These are phyloP conservation scores for Bagarius yarrelli DNA, from an alignment of 2,113 vertebrate species.

Conservation along the genomic window DNA sequence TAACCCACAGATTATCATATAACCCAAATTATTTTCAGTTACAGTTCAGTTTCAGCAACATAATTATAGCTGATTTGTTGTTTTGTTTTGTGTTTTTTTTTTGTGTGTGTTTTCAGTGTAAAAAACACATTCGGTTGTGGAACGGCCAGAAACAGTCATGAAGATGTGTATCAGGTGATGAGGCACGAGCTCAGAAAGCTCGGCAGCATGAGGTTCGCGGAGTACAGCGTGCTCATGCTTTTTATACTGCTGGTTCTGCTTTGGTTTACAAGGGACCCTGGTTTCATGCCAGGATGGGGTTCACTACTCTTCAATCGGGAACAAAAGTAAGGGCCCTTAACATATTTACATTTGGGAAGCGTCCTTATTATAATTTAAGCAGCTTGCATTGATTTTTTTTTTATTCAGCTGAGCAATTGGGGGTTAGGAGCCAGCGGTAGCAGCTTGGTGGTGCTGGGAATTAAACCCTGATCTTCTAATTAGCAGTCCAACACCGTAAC, in stretches of 20 bases:
- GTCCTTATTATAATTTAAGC: too few relatives aligned
- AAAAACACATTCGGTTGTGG: conserved; percentile 77
- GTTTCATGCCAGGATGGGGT: conserved; percentile 87
- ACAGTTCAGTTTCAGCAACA: not conserved
- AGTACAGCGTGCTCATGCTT: conserved; percentile 70
- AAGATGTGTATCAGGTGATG: conserved; percentile 69
- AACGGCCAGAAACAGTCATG: conserved; percentile 45
- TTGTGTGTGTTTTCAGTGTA: conserved; percentile 66
- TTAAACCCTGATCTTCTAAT: too few relatives aligned
- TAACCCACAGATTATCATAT: too few relatives aligned
- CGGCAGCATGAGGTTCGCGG: conserved; percentile 79
- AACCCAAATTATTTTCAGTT: not conserved
- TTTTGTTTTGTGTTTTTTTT: not conserved
- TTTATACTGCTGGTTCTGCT: conserved; percentile 78
- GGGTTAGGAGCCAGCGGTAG: too few relatives aligned
- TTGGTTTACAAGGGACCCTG: conserved; percentile 92
- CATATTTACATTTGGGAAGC: not conserved
- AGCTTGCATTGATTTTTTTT: too few relatives aligned
- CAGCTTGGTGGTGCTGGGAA: too few relatives aligned
- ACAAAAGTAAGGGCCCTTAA: conserved; percentile 65
- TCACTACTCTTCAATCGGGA: conserved; percentile 68
- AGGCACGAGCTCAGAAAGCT: conserved; percentile 71
- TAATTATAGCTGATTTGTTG: not conserved
- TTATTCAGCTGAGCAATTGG: too few relatives aligned
- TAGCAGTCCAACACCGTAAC: too few relatives aligned